Base-by-base conservation (phyloP, 2,113 vertebrate genomes). In the Parus major region DNA sequence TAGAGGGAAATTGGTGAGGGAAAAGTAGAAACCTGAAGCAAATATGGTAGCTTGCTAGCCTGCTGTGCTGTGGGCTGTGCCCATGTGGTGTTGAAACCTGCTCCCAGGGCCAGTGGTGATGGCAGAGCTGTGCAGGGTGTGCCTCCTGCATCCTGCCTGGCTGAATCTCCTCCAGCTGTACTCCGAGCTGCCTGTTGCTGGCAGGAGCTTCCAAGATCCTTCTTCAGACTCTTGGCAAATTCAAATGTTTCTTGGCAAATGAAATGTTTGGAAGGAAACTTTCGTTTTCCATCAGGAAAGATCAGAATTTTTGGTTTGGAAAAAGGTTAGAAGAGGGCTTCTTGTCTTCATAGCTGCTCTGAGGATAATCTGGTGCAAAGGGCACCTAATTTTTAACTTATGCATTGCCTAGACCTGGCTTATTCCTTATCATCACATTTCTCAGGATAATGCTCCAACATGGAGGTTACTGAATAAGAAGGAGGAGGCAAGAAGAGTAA, bases 1-100 rank as follows among this genome's bases (percentile, higher is more conserved):
- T 68, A 64, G 76, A 88, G 95, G 25, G 60, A 86, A 90, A 83
- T 53, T 42, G 64, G 13, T 66, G 72, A 93, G 61, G 76, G 69
- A 88, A 93, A 94, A 91, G 76, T 46, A 73, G 65, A 86, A 95
- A 84, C 77, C n/a, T 88, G 86, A 84, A 93, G 80, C 65, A 77
- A 60, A 75, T 20, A 53, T 31, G 49, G 28, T 0, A 5, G 53
- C 68, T 70, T 31, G 28, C 49, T 89, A 76, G 61, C 44, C 28
- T n/a, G 7, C n/a, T 12, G 68, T 66, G 70, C 27, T 81, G 55
- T 82, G 79, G 42, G 71, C 75, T 81, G 47, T 78, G 76, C 55
- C 71, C 20, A 9, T 2, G 8, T 20, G 28, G 18, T 95, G 66
- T 47, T 86, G 89, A 88, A 92, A 94, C 56, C 64, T 56, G 4